A percentile compares a stretch with the other conserved stretches of the same genome.
phyloP scores from a whole-genome alignment of 2,113 vertebrate genomes.

The Bubalus kerabau region DNA sequence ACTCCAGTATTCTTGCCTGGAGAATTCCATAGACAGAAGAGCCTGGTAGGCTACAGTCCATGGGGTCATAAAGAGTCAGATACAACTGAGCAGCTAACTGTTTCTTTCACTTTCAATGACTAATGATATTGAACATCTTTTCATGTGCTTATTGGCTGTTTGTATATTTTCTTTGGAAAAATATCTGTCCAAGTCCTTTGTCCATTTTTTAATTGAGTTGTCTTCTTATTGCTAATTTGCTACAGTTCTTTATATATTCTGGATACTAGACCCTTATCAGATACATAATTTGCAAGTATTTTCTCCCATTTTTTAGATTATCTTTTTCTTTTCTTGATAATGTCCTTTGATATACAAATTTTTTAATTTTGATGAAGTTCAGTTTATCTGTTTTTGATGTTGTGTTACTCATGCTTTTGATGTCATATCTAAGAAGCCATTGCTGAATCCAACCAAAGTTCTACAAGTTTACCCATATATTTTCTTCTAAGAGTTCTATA shows the following conservation, averaged over 20 bases:
- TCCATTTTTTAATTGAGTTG: neutral
- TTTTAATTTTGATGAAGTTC: neutral
- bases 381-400: neutral
- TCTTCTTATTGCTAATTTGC: neutral
- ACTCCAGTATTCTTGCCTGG: neutral
- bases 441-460: neutral
- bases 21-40: neutral
- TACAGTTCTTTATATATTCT: neutral
- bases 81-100: neutral
- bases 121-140: neutral
- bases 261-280: neutral
- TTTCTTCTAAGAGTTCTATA: neutral
- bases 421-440: neutral
- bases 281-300: neutral
- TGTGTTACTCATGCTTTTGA: neutral
- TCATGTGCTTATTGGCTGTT: neutral
- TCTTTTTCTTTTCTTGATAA: neutral
- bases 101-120: neutral
- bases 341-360: neutral
- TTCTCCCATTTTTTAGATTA: neutral
- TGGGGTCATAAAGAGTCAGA: neutral
- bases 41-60: neutral
- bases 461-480: neutral
- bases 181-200: neutral
- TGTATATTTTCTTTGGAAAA: neutral